Conservation (phyloP, 2,888 invertebrate species). For the Synanthedon myopaeformis region DNA sequence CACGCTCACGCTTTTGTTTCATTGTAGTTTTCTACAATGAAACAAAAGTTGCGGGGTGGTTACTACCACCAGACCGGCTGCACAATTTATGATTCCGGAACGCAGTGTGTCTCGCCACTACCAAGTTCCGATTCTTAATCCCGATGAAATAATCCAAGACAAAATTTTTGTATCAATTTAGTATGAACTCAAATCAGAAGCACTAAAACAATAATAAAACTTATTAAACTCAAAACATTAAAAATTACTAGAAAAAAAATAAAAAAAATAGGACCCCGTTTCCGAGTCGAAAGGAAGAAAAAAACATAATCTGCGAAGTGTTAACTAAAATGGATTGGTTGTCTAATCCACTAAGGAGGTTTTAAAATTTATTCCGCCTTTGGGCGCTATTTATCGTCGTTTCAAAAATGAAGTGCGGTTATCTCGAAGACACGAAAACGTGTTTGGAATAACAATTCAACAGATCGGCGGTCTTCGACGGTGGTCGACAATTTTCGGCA, state of each 20-base stretch:
- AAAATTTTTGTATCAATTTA: neutral
- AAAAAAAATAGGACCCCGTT: neutral
- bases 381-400: constrained; percentile 62
- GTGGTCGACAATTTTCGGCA: constrained; percentile 1
- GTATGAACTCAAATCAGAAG: neutral
- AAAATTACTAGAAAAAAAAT: neutral
- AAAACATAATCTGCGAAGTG: neutral
- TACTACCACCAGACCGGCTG: no score
- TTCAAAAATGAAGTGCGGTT: constrained; percentile 67
- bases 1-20: no score
- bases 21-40: no score
- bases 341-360: constrained; percentile 36
- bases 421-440: constrained; percentile 57
- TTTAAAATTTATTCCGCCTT: constrained; percentile 63
- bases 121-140: no score
- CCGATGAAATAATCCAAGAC: no score
- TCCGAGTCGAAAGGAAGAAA: neutral
- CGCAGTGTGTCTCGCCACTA: no score
- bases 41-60: no score
- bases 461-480: constrained; percentile 1
- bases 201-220: neutral
- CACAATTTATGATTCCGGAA: no score
- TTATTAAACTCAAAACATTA: neutral
- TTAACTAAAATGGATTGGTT: constrained; percentile 17
- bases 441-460: constrained; percentile 50